A percentile compares a stretch with the other conserved stretches of the same genome.
Conservation (phyloP, 2,113 vertebrate genomes). For the Equus przewalskii region DNA sequence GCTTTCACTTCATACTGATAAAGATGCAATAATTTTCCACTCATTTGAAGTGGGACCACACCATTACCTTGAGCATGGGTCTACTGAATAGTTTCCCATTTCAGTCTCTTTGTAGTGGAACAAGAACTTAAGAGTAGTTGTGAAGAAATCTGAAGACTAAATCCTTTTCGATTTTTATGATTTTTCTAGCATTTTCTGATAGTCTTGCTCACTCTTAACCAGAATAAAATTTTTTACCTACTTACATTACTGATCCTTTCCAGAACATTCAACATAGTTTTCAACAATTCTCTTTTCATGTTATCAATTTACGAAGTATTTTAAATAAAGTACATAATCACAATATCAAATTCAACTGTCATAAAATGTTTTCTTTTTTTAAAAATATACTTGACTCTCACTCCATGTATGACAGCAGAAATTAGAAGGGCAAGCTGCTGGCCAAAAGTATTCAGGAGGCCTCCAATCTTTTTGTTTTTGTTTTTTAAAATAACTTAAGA, state of each 20-base stretch:
- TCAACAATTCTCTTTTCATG: not conserved
- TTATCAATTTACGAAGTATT: slow-evolving; percentile 14
- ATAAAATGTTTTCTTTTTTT: not conserved
- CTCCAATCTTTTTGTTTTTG: not conserved
- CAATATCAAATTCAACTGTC: not conserved
- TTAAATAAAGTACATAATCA: not conserved
- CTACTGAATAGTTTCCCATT: not conserved
- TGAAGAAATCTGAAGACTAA: not conserved
- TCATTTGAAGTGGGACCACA: not conserved
- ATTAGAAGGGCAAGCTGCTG: not conserved
- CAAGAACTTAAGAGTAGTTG: not conserved
- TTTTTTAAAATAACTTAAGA: too few relatives aligned
- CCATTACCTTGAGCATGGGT: not conserved
- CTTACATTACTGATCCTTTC: not conserved
- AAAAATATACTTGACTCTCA: not conserved
- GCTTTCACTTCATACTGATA: not conserved
- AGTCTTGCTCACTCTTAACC: not conserved
- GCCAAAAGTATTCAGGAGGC: not conserved
- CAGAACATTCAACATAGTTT: not conserved
- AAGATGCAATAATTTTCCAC: not conserved
- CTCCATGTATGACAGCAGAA: not conserved
- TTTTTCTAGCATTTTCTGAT: not conserved
- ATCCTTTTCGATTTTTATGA: not conserved
- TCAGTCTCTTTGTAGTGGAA: not conserved
- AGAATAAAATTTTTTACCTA: not conserved